Percentiles rank a stretch among this genome's conserved stretches.
Evolutionary conservation across 1,140 invertebrate genomes (phyloP).

Genomic region (Drosophila lini): DNA sequence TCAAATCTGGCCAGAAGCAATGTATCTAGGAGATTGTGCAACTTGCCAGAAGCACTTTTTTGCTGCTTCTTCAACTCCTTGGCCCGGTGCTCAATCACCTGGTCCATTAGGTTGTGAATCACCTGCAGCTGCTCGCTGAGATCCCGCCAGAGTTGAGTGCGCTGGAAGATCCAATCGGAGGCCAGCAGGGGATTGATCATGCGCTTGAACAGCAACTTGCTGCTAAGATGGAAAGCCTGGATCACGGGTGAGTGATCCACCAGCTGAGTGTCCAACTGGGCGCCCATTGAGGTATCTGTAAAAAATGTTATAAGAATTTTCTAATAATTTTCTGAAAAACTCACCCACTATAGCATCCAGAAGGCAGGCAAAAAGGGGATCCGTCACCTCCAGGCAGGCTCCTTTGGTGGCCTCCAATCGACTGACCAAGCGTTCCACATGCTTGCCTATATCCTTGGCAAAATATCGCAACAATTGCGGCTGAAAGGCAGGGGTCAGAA

Average conservation of each 20-base stretch:
- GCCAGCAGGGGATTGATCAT: constrained; percentile 77
- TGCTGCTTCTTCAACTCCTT: constrained; percentile 13
- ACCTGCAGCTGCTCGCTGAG: constrained; percentile 50
- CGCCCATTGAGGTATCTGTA: constrained; percentile 77
- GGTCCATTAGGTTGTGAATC: constrained; percentile 67
- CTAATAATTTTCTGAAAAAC: not conserved
- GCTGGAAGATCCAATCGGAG: constrained; percentile 62
- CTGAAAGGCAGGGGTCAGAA: constrained; percentile 70
- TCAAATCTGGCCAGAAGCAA: constrained; percentile 55
- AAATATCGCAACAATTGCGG: constrained; percentile 60
- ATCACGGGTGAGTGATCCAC: constrained; percentile 46
- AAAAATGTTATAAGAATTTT: too few species aligned
- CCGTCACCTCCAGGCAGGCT: constrained; percentile 57
- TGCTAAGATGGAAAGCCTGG: constrained; percentile 61
- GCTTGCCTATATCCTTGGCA: constrained; percentile 22
- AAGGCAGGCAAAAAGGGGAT: constrained; percentile 71
- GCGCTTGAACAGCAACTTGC: constrained; percentile 70
- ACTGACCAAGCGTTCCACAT: constrained; percentile 55
- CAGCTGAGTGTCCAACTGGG: constrained; percentile 56
- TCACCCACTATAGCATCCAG: constrained; percentile 75
- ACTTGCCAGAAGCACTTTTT: not conserved
- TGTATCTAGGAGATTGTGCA: constrained; percentile 60
- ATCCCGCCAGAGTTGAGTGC: constrained; percentile 54
- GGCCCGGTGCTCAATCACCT: constrained; percentile 55
- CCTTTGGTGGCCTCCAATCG: constrained; percentile 28